Evolutionary conservation across 92 coral and sea anemone species (phyloP).

Genomic region (Virgularia gustaviana): DNA sequence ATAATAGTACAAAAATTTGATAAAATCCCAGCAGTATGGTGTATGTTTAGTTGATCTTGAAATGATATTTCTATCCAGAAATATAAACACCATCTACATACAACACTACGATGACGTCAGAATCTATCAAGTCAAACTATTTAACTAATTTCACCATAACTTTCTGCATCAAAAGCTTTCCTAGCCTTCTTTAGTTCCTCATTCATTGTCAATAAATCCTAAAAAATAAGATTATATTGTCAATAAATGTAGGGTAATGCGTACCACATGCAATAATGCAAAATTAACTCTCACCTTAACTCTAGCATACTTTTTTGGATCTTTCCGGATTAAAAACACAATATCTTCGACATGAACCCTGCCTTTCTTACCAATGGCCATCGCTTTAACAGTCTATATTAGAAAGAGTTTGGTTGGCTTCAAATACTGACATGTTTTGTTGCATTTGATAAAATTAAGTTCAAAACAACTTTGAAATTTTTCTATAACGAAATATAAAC

Average conservation of each 20-base stretch:
- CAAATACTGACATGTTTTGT: background rate
- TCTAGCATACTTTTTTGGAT: conserved; percentile 95
- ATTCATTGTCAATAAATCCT: conserved; percentile 97
- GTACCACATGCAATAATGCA: background rate
- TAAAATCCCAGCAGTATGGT: too few relatives aligned
- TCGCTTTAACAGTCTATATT: conserved; percentile 83
- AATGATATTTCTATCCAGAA: too few relatives aligned
- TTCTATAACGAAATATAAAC: background rate
- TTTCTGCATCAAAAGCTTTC: conserved; percentile 98
- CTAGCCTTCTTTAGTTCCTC: conserved; percentile 97
- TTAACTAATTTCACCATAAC: conserved; percentile 86
- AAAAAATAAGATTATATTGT: background rate
- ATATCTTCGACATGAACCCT: conserved; percentile 96
- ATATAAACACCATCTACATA: too few relatives aligned
- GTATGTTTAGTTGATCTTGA: too few relatives aligned
- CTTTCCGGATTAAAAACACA: conserved; percentile 90
- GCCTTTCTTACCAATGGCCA: conserved; percentile 96
- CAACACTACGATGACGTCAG: too few relatives aligned
- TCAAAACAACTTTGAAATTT: background rate
- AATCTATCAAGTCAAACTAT: too few relatives aligned
- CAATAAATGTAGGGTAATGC: background rate
- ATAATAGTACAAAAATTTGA: too few relatives aligned
- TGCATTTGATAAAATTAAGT: background rate
- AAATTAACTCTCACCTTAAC: conserved; percentile 94
- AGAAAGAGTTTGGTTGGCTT: background rate